phyloP scores from a whole-genome alignment of 1,140 invertebrate species.

The Semibalanus balanoides region DNA sequence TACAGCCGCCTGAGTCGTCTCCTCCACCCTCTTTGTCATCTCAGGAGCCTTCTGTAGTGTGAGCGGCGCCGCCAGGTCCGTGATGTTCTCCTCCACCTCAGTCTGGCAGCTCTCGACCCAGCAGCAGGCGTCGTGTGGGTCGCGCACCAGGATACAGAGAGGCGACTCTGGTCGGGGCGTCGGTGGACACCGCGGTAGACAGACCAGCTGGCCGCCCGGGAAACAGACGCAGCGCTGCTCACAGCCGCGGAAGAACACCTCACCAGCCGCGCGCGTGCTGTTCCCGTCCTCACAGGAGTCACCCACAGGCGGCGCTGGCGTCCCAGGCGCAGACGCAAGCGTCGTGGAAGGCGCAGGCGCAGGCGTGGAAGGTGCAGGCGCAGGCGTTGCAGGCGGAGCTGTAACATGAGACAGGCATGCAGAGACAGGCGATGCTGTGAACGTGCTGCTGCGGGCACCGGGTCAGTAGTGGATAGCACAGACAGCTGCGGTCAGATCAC shows the following conservation, averaged over 20 bases:
- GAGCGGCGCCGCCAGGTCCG: no score
- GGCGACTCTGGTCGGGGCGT: neutral
- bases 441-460: no score
- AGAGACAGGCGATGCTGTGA: neutral
- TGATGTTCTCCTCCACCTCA: no score
- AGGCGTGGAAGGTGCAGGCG: neutral
- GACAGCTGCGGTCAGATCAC: no score
- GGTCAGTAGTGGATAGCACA: no score
- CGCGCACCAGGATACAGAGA: conserved; percentile 33
- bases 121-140: conserved; percentile 65
- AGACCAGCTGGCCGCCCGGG: conserved; percentile 49
- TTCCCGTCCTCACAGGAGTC: conserved; percentile 61
- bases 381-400: neutral
- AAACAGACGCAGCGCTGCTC: conserved; percentile 58
- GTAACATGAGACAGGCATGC: neutral
- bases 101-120: conserved; percentile 67
- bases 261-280: conserved; percentile 49
- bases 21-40: no score
- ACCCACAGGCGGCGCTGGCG: conserved; percentile 14
- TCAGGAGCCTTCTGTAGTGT: no score
- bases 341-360: conserved; percentile 8
- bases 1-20: no score
- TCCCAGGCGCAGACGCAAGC: conserved; percentile 8
- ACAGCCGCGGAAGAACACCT: conserved; percentile 61
- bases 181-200: conserved; percentile 44